Base-by-base conservation (phyloP, 1,140 invertebrate genomes). In the Drosophila orena region DNA sequence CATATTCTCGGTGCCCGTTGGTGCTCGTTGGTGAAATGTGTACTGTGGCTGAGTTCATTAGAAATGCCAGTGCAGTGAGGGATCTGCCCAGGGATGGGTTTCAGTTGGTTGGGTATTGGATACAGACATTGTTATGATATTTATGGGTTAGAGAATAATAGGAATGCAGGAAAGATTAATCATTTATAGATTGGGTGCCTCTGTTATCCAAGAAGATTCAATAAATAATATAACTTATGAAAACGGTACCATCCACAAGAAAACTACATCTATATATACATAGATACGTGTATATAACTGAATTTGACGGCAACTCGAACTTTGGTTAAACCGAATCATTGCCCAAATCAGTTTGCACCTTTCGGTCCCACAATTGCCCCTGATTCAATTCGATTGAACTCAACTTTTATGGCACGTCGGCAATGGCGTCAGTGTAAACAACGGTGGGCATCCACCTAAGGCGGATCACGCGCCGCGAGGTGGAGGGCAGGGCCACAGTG, bases 341-440 rank as follows among this genome's bases (percentile, higher is more conserved):
- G 34, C 56, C 37, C 49, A 64, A 64, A 62, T 73, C 37, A 56
- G 50, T 46, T 62, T 62, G 58, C 71, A 75, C 60, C 50, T 61
- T 71, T 40, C 35, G 60, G 14, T 22, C 27, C 17, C 50, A 3
- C 30, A 43, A 62, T 53, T 30, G 56, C 57, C 53, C 53, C 57
- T 61, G 53, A 64, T 43, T 73, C 40, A 44, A 55, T 83, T 66
- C 65, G 59, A 85, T 84, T 62, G 72, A 64, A 80, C 37, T 65
- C 52, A 75, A 75, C 71, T 76, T 64, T 72, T 75, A 37, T 60
- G 72, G 74, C 71, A 71, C 66, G 66, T 80, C 77, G 62, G 62
- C 68, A 42, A 77, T 66, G 81, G 81, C 81, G 77, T 86, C 77
- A 85, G 47, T 77, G 64, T 88, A 88, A 86, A 79, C 83, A 86